Percentiles rank a stretch among this genome's conserved stretches.
phyloP scores from a whole-genome alignment of 1,140 invertebrate species.

The Vanessa tameamea region DNA sequence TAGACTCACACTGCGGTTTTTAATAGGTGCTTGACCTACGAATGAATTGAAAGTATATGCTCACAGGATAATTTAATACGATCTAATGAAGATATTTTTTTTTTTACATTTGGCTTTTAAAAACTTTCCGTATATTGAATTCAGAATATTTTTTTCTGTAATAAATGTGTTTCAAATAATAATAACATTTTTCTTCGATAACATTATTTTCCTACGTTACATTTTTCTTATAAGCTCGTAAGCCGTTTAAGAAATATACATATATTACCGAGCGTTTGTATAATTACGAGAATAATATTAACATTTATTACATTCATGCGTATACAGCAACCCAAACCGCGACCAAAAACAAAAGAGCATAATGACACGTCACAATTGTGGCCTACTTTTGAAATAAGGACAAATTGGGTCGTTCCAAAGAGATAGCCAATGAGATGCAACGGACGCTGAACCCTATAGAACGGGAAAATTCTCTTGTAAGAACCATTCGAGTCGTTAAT shows the following conservation, averaged over 20 bases:
- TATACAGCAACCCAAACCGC: background rate
- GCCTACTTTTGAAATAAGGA: conserved; percentile 33
- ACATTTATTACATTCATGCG: background rate
- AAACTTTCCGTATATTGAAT: no score
- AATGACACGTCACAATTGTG: conserved; percentile 31
- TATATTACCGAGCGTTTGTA: background rate
- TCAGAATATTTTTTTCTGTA: no score
- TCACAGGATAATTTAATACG: background rate
- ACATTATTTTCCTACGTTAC: no score
- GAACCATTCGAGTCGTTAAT: background rate
- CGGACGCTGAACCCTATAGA: conserved; percentile 24
- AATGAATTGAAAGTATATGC: background rate
- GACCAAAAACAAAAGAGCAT: conserved; percentile 24
- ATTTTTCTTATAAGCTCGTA: background rate
- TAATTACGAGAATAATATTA: background rate
- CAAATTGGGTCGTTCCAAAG: conserved; percentile 35
- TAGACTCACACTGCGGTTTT: conserved; percentile 7
- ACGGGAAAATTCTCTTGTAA: conserved; percentile 4
- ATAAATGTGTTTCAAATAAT: no score
- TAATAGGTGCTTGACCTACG: conserved; percentile 14
- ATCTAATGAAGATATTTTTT: background rate
- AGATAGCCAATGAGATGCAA: conserved; percentile 29
- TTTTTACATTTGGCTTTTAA: background rate
- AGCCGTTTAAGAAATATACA: background rate
- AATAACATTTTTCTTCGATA: no score